A percentile compares a stretch with the other conserved stretches of the same genome.
Conservation (phyloP, 2,113 vertebrate species). For the Urocolius indicus region DNA sequence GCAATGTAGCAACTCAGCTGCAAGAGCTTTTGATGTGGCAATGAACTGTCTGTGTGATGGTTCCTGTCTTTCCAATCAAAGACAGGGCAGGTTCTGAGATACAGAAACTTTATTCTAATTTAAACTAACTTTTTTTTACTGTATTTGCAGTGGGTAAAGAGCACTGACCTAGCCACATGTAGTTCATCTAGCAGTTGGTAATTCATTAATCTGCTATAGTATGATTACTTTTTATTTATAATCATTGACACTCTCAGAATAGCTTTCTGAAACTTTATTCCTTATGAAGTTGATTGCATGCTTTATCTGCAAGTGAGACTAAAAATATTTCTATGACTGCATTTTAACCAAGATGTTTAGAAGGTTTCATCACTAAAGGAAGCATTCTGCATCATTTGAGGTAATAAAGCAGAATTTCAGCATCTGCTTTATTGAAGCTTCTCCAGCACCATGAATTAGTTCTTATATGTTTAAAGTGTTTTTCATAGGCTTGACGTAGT, state of each 20-base stretch:
- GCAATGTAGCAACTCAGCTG: background rate
- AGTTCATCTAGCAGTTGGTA: background rate
- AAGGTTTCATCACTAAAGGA: background rate
- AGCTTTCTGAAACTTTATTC: background rate
- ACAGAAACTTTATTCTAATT: background rate
- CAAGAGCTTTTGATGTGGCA: background rate
- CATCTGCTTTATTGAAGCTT: background rate
- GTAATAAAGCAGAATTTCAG: background rate
- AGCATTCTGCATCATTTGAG: background rate
- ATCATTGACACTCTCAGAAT: background rate
- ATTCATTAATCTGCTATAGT: background rate
- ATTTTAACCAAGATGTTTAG: background rate
- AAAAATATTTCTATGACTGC: background rate
- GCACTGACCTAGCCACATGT: background rate
- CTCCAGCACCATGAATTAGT: background rate
- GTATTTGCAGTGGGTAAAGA: background rate
- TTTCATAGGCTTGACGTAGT: background rate
- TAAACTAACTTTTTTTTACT: background rate
- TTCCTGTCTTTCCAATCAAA: background rate
- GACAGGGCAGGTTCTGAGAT: background rate
- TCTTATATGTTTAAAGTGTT: background rate
- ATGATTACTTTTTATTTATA: background rate
- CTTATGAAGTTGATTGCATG: background rate
- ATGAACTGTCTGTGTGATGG: fast-evolving
- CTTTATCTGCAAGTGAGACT: background rate